These are phyloP conservation scores for Perdita meconis DNA, from an alignment of 2,888 invertebrate species.

Conservation along the genomic window DNA sequence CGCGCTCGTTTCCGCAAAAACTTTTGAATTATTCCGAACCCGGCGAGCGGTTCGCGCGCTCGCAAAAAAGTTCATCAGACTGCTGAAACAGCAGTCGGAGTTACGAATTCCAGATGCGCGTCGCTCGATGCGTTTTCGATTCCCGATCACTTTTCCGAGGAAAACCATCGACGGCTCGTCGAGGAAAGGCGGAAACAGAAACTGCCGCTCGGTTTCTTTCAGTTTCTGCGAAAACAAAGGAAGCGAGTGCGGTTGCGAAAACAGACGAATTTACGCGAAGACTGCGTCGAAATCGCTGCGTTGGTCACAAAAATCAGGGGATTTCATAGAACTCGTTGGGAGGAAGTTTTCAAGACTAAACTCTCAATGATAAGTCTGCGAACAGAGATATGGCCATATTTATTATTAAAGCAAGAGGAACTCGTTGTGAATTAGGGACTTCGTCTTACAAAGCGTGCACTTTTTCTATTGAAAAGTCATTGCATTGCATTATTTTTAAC, in stretches of 20 bases:
- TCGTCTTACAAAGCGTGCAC: too few species aligned
- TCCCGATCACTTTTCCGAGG: constrained; percentile 22
- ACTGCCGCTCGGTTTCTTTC: not conserved
- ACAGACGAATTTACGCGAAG: not conserved
- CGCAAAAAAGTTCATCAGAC: constrained; percentile 17
- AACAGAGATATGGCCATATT: not conserved
- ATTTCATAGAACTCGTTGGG: not conserved
- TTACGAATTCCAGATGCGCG: constrained; percentile 38
- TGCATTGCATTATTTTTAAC: too few species aligned
- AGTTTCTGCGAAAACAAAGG: constrained; percentile 6
- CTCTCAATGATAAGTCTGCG: not conserved
- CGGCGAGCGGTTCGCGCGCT: not conserved
- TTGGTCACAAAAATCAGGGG: not conserved
- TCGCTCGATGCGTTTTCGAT: not conserved
- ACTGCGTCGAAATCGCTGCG: not conserved
- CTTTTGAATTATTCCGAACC: constrained; percentile 47
- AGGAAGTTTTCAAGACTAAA: constrained; percentile 4
- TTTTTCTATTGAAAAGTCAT: too few species aligned
- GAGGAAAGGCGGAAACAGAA: constrained; percentile 26
- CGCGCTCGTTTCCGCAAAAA: constrained; percentile 43
- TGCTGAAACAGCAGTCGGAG: not conserved
- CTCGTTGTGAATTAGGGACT: too few species aligned
- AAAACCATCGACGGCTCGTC: constrained; percentile 5
- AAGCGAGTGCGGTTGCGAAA: not conserved
- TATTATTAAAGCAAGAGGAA: not conserved